These are phyloP conservation scores for Villa cingulata DNA, from an alignment of 2,888 invertebrate species.

Conservation along the genomic window DNA sequence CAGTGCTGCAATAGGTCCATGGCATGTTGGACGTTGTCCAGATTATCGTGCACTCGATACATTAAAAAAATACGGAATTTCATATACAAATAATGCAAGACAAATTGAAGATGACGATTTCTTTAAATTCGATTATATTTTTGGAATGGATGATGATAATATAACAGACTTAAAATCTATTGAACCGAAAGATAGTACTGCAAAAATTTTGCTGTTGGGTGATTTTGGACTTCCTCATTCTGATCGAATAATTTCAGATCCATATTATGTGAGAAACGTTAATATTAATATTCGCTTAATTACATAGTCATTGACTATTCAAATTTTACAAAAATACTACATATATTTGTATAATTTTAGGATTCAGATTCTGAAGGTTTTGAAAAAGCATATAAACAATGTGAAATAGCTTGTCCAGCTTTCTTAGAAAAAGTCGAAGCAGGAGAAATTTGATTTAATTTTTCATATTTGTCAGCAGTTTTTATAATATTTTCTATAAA, in stretches of 20 bases:
- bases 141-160: slow-evolving; percentile 90
- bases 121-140: slow-evolving; percentile 69
- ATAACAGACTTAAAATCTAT: slow-evolving; percentile 52
- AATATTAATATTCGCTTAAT: too few species aligned
- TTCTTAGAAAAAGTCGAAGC: slow-evolving; percentile 40
- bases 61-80: slow-evolving; percentile 57
- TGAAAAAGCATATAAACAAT: slow-evolving; percentile 63
- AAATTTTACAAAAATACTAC: neutral
- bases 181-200: slow-evolving; percentile 49
- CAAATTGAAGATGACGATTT: slow-evolving; percentile 64
- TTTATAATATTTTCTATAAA: too few species aligned
- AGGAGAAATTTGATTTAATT: neutral
- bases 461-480: neutral
- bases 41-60: slow-evolving; percentile 61
- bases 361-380: slow-evolving; percentile 54
- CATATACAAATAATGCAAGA: slow-evolving; percentile 64
- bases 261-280: slow-evolving; percentile 82
- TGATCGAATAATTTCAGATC: slow-evolving; percentile 72
- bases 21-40: slow-evolving; percentile 74
- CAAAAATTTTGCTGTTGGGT: slow-evolving; percentile 69
- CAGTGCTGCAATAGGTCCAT: slow-evolving; percentile 81
- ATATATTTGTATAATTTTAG: too few species aligned
- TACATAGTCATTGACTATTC: too few species aligned
- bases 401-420: slow-evolving; percentile 48
- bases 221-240: slow-evolving; percentile 68